Evolutionary conservation across 2,797 vertebrate species (phyloP).

Genomic region (Xiphophorus birchmanni): DNA sequence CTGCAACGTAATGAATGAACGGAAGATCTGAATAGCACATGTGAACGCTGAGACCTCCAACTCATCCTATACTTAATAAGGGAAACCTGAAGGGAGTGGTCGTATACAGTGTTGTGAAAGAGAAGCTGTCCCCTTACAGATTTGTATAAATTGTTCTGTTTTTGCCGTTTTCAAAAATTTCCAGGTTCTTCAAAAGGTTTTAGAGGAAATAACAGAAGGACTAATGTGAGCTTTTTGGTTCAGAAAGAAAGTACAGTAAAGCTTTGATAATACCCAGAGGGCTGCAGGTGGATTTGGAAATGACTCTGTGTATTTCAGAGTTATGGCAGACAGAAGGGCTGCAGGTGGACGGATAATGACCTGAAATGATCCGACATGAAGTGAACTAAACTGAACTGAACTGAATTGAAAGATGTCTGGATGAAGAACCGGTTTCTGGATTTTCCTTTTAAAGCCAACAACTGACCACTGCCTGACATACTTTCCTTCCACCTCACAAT

Average conservation of each 20-base stretch:
- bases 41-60: neutral
- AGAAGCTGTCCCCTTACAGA: neutral
- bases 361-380: neutral
- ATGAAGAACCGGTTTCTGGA: neutral
- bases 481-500: neutral
- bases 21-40: neutral
- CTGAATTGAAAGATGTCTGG: neutral
- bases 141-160: neutral
- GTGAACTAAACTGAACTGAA: neutral
- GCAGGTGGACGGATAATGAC: no score
- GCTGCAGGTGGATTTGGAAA: no score
- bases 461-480: neutral
- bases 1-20: neutral
- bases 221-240: neutral
- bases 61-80: neutral
- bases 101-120: neutral
- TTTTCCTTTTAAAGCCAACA: neutral
- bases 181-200: neutral
- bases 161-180: neutral
- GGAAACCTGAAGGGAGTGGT: neutral
- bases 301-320: no score
- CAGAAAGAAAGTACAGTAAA: neutral
- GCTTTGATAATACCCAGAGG: no score
- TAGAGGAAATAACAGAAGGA: neutral
- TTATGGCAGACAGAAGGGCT: no score